Conservation (phyloP, 1,140 invertebrate genomes). For the Paraescarpia echinospica region DNA sequence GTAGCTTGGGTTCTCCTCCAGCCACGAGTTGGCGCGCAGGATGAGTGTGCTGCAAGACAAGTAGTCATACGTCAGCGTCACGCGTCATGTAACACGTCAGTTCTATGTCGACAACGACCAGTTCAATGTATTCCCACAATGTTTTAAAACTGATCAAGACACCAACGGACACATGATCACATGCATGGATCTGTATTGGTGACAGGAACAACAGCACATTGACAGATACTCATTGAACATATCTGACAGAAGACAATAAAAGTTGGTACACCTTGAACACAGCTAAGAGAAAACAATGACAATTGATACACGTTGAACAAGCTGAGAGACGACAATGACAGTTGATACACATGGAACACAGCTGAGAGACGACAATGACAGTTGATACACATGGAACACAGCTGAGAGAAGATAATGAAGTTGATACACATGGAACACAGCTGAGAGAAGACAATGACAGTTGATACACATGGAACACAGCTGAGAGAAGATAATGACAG, state of each 20-base stretch:
- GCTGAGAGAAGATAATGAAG: no score
- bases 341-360: neutral
- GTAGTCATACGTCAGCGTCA: no score
- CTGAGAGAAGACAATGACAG: no score
- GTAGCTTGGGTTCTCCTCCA: constrained; percentile 25
- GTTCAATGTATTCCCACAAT: neutral
- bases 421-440: no score
- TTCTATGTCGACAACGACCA: no score
- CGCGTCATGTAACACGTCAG: no score
- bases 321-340: neutral
- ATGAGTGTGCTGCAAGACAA: constrained; percentile 18
- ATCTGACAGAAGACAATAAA: neutral
- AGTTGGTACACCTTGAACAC: neutral
- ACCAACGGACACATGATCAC: neutral
- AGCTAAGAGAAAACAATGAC: neutral
- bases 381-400: neutral
- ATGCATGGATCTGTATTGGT: neutral
- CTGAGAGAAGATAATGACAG: no score
- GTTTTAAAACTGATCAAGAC: no score
- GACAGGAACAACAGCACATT: neutral
- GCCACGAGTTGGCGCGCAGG: constrained; percentile 24
- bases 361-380: neutral
- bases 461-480: no score
- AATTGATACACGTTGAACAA: neutral
- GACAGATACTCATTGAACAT: neutral